Conservation (phyloP, 2,888 invertebrate genomes). For the Pandemis cinnamomeana region DNA sequence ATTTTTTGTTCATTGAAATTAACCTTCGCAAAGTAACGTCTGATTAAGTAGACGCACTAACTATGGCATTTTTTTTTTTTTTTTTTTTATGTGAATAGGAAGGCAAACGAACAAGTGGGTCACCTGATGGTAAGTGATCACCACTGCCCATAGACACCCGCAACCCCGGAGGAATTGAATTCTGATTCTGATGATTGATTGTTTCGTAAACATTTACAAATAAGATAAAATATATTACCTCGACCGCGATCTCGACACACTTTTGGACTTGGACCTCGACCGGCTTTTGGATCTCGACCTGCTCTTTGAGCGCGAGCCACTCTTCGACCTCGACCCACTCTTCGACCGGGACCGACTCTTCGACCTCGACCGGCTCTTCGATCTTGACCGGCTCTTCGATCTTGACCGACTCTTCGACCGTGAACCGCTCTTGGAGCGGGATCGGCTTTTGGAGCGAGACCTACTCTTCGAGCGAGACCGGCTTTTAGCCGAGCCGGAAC, state of each 20-base stretch:
- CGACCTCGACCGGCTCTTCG: conserved; percentile 53
- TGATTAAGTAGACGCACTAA: too few species aligned
- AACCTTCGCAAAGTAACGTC: too few species aligned
- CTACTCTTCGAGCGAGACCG: conserved; percentile 60
- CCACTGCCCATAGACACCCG: too few species aligned
- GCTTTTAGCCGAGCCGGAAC: conserved; percentile 47
- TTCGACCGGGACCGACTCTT: conserved; percentile 66
- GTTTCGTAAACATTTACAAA: not conserved
- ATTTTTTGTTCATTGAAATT: too few species aligned
- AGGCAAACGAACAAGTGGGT: too few species aligned
- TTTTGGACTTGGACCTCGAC: conserved; percentile 62
- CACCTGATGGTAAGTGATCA: too few species aligned
- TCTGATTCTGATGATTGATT: too few species aligned
- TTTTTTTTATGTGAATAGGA: too few species aligned
- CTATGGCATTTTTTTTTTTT: too few species aligned
- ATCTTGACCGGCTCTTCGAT: conserved; percentile 64
- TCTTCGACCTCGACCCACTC: conserved; percentile 60
- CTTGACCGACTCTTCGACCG: conserved; percentile 63
- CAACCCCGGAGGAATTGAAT: too few species aligned
- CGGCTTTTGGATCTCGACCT: conserved; percentile 66
- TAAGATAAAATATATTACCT: conserved; percentile 47
- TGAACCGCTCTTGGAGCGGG: conserved; percentile 62
- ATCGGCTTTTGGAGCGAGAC: conserved; percentile 64
- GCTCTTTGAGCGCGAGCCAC: conserved; percentile 61
- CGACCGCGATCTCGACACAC: conserved; percentile 65